Evolutionary conservation across 2,888 invertebrate species (phyloP), one percentile per base, ranked within the genome.

Genomic region (Nezara viridula): DNA sequence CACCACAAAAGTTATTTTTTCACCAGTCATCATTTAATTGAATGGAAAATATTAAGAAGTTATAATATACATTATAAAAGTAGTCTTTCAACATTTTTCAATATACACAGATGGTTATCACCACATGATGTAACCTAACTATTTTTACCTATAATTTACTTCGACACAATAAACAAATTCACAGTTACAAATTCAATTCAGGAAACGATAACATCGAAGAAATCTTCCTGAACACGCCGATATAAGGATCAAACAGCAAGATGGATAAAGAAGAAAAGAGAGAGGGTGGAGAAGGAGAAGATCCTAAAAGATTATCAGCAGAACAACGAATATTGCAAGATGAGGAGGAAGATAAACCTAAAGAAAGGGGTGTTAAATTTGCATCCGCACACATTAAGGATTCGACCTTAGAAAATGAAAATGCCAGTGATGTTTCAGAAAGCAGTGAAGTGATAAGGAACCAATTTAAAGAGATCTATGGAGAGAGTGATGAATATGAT

Each of bases 51-150:
- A 2, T 50, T 16, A 3, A 27, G 14, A 12, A 4, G 14, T 32
- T 60, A 60, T 4, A 16, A 60, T 10, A 10, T 16, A 24, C 19
- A 0, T 55, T 9, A 55, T 1, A 27, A 5, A 16, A 16, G 5
- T 16, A 60, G 27, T 37, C 66, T 37, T 73, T 19, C 7, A 6
- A 37, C 2, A 37, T 37, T 37, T 32, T 44, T 44, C 44, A 47
- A 47, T 12, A 81, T 4, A 73, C 81, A 40, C 81, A 81, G 81
- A 16, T 81, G 81, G 14, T 24, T n/a, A 44, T 3, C 44, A 81
- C 81, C 81, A 81, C 81, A 81, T 81, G 81, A 44, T 81, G 44
- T 81, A 81, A 81, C 81, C 81, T 81, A 14, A 81, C 81, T 81
- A n/a, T n/a, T n/a, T n/a, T 81, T 44, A 32, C n/a, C 44, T 44